A percentile compares a stretch with the other conserved stretches of the same genome.
Conservation (phyloP, 2,888 invertebrate species). For the Neoaliturus tenellus region DNA sequence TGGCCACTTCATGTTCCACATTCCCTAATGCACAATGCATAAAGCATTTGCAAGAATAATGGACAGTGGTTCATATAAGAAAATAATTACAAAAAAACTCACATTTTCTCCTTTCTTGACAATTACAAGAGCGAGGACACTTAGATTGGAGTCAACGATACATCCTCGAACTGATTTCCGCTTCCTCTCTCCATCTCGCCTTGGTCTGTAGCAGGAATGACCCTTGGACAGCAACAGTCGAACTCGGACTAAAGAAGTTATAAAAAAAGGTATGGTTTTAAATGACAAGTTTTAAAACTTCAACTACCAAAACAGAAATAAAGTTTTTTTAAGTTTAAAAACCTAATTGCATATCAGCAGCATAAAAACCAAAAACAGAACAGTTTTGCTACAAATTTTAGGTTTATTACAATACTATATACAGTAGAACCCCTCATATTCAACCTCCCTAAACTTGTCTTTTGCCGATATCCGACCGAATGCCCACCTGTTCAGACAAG, state of each 20-base stretch:
- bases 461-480: too few relatives aligned
- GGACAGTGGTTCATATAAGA: neutral
- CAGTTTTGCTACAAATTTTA: too few relatives aligned
- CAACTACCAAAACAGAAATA: too few relatives aligned
- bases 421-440: too few relatives aligned
- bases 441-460: too few relatives aligned
- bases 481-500: too few relatives aligned
- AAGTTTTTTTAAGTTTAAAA: too few relatives aligned
- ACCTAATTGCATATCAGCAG: too few relatives aligned
- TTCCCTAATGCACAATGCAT: constrained; percentile 24
- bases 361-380: too few relatives aligned
- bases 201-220: constrained; percentile 96
- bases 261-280: too few relatives aligned
- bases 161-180: constrained; percentile 99
- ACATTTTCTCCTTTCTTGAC: constrained; percentile 96
- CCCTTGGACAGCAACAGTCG: constrained; percentile 96
- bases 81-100: constrained; percentile 66
- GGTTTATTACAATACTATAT: too few relatives aligned
- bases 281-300: too few relatives aligned
- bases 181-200: constrained; percentile 97
- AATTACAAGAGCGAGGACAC: constrained; percentile 95
- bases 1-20: constrained; percentile 30
- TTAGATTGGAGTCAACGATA: constrained; percentile 98
- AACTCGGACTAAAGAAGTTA: constrained; percentile 88
- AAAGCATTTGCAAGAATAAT: neutral